phyloP scores from a whole-genome alignment of 64 coral and sea anemone genomes.

The Pocillopora verrucosa region DNA sequence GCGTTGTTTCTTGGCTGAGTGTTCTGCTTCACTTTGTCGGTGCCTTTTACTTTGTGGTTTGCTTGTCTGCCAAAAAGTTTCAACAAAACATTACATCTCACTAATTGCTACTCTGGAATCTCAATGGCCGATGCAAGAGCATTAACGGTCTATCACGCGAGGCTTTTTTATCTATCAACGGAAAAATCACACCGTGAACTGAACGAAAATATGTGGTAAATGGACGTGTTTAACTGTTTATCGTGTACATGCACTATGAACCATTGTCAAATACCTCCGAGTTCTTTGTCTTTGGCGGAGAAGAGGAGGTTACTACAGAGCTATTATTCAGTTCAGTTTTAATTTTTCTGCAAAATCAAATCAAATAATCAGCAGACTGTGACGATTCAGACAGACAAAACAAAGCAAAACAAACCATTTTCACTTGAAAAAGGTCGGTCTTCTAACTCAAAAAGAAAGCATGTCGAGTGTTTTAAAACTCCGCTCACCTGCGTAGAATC shows the following conservation, averaged over 20 bases:
- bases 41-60: slow-evolving; percentile 59
- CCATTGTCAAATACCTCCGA: not conserved
- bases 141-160: no score
- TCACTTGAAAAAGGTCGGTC: no score
- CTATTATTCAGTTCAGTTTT: slow-evolving; percentile 12
- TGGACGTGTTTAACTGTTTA: no score
- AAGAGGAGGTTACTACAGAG: not conserved
- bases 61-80: not conserved
- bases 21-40: slow-evolving; percentile 25
- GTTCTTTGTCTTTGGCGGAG: slow-evolving; percentile 18
- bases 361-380: not conserved
- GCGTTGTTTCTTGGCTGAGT: slow-evolving; percentile 62
- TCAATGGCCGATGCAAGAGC: no score
- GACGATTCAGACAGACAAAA: no score
- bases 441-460: not conserved
- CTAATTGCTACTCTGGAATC: no score
- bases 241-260: no score
- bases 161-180: no score
- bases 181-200: no score
- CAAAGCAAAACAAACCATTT: no score
- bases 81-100: no score
- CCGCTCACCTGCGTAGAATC: slow-evolving; percentile 55
- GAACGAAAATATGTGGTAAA: no score
- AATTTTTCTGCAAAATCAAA: not conserved
- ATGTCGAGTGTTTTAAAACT: not conserved